Base-by-base conservation (phyloP, 2,797 vertebrate species). In the Myotis vivesi region DNA sequence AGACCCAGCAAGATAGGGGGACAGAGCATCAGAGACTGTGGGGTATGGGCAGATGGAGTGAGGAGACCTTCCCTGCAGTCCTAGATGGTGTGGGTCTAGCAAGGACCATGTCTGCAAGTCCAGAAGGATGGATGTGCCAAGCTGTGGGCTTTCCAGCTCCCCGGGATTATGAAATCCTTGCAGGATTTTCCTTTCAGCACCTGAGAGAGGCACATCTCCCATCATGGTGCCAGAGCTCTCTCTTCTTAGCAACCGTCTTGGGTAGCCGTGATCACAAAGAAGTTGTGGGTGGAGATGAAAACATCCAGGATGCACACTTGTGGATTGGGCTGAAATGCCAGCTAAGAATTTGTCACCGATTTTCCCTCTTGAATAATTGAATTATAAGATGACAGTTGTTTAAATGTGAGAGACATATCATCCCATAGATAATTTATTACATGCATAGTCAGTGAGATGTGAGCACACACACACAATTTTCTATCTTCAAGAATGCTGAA, bases 271-370 rank as follows among this genome's bases (percentile, higher is more conserved):
- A 87, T 55, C 69, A 73, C 10, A 62, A 71, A 6, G 49, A 71
- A 83, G 16, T 13, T 77, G 53, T 88, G 82, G 76, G 88, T 22
- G 23, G 92, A 79, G 84, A 87, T 30, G 36, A 75, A 91, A 83
- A 66, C 82, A 84, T 57, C 51, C 73, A 92, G 25, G 44, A 82
- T 55, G 75, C 23, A 87, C 53, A 91, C 73, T 76, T 93, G 87
- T 68, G 41, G 92, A 72, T 23, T 87, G 85, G 69, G 30, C 83
- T 46, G 93, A 91, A 94, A 77, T 90, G 30, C 20, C 25, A 96
- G 85, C 62, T 94, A 89, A 95, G 87, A 82, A 90, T 95, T 95
- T 95, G 68, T 72, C 41, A 53, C 87, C 36, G 28, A 59, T 83
- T 93, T 89, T 55, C 41, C n/a, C 49, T 88, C 55, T 64, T 92